Base-by-base conservation (phyloP, 53 echinoderm and acorn worm genomes). In the Echinarachnius parma region DNA sequence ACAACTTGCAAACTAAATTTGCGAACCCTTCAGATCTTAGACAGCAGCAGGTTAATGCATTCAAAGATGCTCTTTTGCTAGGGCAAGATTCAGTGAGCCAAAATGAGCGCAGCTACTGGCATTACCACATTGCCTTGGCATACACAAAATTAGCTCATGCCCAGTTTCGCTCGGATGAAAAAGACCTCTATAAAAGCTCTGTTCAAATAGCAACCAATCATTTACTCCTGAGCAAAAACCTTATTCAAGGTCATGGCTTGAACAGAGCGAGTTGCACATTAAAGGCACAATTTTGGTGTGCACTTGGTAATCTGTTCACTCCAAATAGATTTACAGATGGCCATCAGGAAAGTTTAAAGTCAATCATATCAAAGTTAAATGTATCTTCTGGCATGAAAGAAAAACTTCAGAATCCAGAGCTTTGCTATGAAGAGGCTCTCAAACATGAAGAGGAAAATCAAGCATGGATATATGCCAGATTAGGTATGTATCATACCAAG, bases 391-490 rank as follows among this genome's bases (percentile, higher is more conserved):
- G n/a, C n/a, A n/a, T n/a, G n/a, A n/a, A n/a, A n/a, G n/a, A n/a
- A n/a, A n/a, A n/a, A n/a, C n/a, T n/a, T n/a, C n/a, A n/a, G n/a
- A 53, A 53, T 21, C 21, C 53, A 53, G 5, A 21, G 0, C 22
- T 8, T 11, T 53, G 53, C 13, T 53, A 53, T 21, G 4, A 53
- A 53, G 26, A 19, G 9, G 53, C 53, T 53, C 26, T 53, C 22
- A 21, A 13, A 9, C 53, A 24, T 53, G 53, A 53, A 4, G 2
- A 53, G 0, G 23, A 53, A 26, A 53, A 53, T 11, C 22, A 53
- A 26, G 53, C 26, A 26, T 53, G 53, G 53, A 53, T 53, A 7
- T 53, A 24, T 22, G 53, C 53, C 22, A 53, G 53, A 53, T 53
- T 53, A 10, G 53, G 53, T 24, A 53, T 53, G 8, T 53, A 26